Conservation (phyloP, 2,113 vertebrate genomes). For the Arizona elegans region DNA sequence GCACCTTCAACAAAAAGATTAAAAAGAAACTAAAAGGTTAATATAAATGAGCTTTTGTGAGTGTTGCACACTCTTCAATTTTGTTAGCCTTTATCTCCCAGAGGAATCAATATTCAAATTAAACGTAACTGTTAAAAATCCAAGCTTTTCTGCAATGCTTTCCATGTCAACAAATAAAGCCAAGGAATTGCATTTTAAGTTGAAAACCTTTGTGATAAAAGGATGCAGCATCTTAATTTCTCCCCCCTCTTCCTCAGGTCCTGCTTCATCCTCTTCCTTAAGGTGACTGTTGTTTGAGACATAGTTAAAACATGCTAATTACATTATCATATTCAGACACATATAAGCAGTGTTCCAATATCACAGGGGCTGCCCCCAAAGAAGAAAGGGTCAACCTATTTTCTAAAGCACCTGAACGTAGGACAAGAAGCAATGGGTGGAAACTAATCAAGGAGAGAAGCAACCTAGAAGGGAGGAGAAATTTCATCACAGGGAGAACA, state of each 20-base stretch:
- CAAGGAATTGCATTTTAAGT: neutral
- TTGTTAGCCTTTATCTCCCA: neutral
- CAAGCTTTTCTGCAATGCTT: neutral
- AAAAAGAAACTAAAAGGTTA: neutral
- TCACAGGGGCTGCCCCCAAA: neutral
- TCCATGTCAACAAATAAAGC: neutral
- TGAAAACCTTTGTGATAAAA: neutral
- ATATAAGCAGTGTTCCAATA: neutral
- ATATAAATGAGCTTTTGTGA: neutral
- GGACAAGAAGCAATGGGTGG: neutral
- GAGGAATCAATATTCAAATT: neutral
- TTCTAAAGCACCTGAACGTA: neutral
- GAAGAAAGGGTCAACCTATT: neutral
- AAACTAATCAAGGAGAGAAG: neutral
- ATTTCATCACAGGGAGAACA: neutral
- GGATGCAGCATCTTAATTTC: neutral
- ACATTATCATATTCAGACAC: neutral
- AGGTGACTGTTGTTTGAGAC: neutral
- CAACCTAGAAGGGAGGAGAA: too few species aligned
- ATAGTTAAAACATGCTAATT: neutral
- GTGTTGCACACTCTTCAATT: neutral
- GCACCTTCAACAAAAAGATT: neutral
- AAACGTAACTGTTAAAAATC: neutral
- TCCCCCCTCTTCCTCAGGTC: neutral
- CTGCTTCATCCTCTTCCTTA: neutral